These are phyloP conservation scores for Rhagonycha lutea DNA, from an alignment of 2,888 invertebrate species.

Conservation along the genomic window DNA sequence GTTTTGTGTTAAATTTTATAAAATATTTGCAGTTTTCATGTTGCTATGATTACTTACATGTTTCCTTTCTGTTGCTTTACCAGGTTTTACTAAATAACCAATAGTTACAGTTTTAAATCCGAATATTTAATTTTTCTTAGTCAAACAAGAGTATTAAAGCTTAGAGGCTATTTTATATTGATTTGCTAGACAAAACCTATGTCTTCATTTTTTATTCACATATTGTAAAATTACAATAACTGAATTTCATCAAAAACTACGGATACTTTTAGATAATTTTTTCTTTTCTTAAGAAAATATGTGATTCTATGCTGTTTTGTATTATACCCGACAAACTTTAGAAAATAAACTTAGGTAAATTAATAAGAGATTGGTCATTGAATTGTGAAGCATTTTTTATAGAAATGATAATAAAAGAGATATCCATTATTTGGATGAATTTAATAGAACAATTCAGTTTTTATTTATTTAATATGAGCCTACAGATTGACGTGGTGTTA, in stretches of 20 bases:
- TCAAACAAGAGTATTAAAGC: neutral
- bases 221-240: neutral
- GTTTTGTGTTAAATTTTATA: neutral
- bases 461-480: too few relatives aligned
- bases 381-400: neutral
- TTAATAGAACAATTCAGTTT: neutral
- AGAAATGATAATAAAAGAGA: neutral
- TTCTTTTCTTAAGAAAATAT: neutral
- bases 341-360: neutral
- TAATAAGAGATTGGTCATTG: neutral
- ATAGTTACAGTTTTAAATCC: neutral
- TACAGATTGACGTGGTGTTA: neutral
- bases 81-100: neutral
- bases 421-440: neutral
- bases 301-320: neutral
- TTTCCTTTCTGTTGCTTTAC: neutral
- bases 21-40: neutral
- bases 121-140: neutral
- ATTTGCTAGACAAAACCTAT: too few relatives aligned
- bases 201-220: neutral
- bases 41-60: neutral
- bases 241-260: neutral
- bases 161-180: neutral
- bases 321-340: neutral
- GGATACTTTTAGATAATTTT: neutral